A percentile compares a stretch with the other conserved stretches of the same genome.
These are phyloP conservation scores for Eupsilia transversa DNA, from an alignment of 2,888 invertebrate species.

Conservation along the genomic window DNA sequence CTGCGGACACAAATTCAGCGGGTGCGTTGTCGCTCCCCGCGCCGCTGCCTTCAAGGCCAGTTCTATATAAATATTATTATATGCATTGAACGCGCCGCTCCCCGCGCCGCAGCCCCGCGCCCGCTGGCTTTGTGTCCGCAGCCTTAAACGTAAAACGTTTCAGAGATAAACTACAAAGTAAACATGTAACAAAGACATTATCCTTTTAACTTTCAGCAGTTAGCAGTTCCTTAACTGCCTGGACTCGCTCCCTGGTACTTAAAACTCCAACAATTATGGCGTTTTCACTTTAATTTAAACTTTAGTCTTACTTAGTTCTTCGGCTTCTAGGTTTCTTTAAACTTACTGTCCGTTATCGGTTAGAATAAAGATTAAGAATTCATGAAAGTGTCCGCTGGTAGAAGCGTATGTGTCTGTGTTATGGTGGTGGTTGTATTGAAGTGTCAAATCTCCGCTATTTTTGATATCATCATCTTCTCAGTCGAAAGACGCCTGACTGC, in stretches of 20 bases:
- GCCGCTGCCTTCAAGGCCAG: too few species aligned
- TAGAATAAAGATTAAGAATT: neutral
- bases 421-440: neutral
- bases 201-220: slow-evolving; percentile 40
- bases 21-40: too few species aligned
- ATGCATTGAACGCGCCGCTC: too few species aligned
- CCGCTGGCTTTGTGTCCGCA: too few species aligned
- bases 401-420: neutral
- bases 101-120: too few species aligned
- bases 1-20: too few species aligned
- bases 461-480: neutral
- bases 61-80: too few species aligned
- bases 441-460: neutral
- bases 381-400: neutral
- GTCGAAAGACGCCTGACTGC: neutral
- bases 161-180: slow-evolving; percentile 16
- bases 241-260: slow-evolving; percentile 20
- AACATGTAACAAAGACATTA: slow-evolving; percentile 36
- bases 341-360: rapidly evolving
- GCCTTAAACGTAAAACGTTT: slow-evolving; percentile 2
- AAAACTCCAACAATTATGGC: slow-evolving; percentile 24
- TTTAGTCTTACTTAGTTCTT: neutral
- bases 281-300: slow-evolving; percentile 32
- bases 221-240: slow-evolving; percentile 27
- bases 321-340: neutral